Evolutionary conservation across 2,888 invertebrate genomes (phyloP).

Genomic region (Acleris holmiana): DNA sequence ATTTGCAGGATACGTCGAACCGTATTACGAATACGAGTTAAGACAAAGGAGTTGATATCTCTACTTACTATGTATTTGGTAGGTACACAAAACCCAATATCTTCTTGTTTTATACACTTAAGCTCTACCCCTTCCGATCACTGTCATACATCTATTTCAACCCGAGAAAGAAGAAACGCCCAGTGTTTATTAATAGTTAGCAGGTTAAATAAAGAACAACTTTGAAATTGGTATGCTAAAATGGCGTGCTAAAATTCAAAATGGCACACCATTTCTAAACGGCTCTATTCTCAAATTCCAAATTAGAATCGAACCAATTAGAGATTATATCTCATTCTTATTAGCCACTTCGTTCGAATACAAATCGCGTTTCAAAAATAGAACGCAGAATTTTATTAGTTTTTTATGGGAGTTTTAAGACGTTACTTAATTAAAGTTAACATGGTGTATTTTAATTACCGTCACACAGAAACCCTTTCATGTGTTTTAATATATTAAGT

Average conservation of each 20-base stretch:
- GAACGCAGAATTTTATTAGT: slow-evolving; percentile 10
- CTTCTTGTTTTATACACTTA: too few relatives aligned
- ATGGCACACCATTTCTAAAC: slow-evolving; percentile 7
- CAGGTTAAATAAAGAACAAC: not conserved
- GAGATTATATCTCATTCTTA: slow-evolving; percentile 28
- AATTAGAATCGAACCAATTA: slow-evolving; percentile 29
- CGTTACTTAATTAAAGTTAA: slow-evolving; percentile 21
- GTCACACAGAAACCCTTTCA: not conserved
- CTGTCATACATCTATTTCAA: too few relatives aligned
- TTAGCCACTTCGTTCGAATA: slow-evolving; percentile 11
- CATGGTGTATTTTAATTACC: slow-evolving; percentile 5
- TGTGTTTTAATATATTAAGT: slow-evolving; percentile 5
- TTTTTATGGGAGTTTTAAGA: slow-evolving; percentile 2
- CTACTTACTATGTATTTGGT: too few relatives aligned
- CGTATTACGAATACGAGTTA: not conserved
- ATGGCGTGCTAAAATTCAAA: slow-evolving; percentile 5
- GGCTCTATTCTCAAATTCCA: slow-evolving; percentile 25
- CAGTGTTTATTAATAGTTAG: too few relatives aligned
- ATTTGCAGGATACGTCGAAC: too few relatives aligned
- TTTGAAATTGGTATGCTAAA: not conserved
- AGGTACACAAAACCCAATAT: too few relatives aligned
- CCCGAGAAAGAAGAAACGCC: too few relatives aligned
- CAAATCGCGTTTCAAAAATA: slow-evolving; percentile 14
- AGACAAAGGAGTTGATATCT: too few relatives aligned
- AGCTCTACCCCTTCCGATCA: too few relatives aligned